Conservation (phyloP, 2,797 vertebrate species). For the Premnoplex brunnescens region DNA sequence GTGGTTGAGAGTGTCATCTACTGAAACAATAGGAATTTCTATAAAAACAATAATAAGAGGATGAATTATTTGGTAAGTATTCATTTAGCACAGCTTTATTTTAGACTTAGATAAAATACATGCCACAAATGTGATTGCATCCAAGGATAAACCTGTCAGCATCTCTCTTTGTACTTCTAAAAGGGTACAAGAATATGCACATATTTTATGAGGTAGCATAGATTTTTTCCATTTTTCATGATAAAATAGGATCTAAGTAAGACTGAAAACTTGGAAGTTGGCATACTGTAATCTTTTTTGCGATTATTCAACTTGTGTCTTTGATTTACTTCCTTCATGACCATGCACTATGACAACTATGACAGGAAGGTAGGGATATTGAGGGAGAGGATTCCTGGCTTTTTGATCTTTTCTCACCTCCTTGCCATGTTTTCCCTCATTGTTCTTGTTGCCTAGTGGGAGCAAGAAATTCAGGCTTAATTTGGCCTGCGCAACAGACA, state of each 20-base stretch:
- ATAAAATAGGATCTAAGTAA: not conserved
- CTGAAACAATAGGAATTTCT: not conserved
- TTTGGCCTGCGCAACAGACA: constrained; percentile 36
- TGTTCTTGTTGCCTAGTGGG: constrained; percentile 26
- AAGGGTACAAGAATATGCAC: not conserved
- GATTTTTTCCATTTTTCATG: not conserved
- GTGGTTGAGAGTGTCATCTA: not conserved
- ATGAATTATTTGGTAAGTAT: not conserved
- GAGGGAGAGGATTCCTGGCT: not conserved
- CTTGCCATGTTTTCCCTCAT: constrained; percentile 6
- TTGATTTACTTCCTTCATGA: not conserved
- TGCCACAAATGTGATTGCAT: not conserved
- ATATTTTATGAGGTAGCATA: not conserved
- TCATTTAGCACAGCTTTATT: not conserved
- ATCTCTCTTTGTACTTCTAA: not conserved
- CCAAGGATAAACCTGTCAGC: not conserved
- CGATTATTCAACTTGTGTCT: not conserved
- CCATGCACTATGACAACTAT: not conserved
- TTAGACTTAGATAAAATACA: not conserved
- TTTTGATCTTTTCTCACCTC: constrained; percentile 49
- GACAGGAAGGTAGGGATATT: not conserved
- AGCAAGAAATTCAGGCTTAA: constrained; percentile 68
- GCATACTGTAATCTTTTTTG: not conserved
- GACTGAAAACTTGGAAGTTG: not conserved
- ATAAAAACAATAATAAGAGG: not conserved